These are phyloP conservation scores for Protomyctophum bolini DNA, from an alignment of 2,113 vertebrate species.

Conservation along the genomic window DNA sequence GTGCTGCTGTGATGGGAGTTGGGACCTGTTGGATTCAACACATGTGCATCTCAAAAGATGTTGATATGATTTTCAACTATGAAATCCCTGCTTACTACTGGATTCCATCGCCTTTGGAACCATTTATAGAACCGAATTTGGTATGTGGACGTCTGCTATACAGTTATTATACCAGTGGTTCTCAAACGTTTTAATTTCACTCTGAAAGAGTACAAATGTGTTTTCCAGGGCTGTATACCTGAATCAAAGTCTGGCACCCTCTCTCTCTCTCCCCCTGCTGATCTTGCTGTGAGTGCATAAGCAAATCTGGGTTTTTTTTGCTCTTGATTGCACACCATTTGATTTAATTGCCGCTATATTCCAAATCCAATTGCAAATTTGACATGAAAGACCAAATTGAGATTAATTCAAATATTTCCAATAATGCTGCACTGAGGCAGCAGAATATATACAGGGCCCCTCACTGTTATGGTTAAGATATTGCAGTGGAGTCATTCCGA, in stretches of 20 bases:
- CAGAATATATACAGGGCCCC: slow-evolving; percentile 26
- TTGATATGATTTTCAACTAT: no score
- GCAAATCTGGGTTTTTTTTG: not conserved
- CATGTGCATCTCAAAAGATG: not conserved
- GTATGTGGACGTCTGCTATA: no score
- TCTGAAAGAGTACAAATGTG: no score
- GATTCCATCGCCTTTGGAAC: no score
- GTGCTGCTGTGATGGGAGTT: slow-evolving; percentile 26
- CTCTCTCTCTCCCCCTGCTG: no score
- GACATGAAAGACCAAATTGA: not conserved
- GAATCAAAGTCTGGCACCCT: no score
- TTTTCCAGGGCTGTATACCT: no score
- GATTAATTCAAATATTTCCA: not conserved
- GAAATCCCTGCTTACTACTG: no score
- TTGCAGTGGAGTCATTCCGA: not conserved
- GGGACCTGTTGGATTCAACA: slow-evolving; percentile 18
- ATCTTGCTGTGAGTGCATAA: no score
- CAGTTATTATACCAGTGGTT: no score
- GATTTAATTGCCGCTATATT: slow-evolving; percentile 13
- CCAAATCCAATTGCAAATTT: not conserved
- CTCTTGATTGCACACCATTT: slow-evolving; percentile 41
- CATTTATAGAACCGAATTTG: no score
- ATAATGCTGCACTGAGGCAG: not conserved
- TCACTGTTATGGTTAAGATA: slow-evolving; percentile 26
- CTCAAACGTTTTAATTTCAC: no score